Percentiles rank a stretch among this genome's conserved stretches.
Evolutionary conservation across 2,113 vertebrate genomes (phyloP).

Genomic region (Casuarius casuarius): DNA sequence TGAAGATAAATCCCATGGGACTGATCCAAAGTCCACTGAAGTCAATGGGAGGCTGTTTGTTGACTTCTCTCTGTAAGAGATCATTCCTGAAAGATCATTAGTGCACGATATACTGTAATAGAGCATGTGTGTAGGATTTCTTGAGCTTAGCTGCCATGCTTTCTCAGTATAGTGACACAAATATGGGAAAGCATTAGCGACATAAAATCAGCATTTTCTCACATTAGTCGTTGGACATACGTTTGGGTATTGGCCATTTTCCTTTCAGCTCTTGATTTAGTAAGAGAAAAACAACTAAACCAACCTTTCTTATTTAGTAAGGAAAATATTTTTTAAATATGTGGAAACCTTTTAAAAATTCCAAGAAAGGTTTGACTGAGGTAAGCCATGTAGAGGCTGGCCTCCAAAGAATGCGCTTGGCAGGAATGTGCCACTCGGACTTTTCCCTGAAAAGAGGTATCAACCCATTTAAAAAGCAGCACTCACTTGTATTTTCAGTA

Average conservation of each 20-base stretch:
- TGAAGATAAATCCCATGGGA: not conserved
- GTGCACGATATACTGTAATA: not conserved
- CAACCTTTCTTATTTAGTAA: not conserved
- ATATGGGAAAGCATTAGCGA: not conserved
- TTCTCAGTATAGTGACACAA: not conserved
- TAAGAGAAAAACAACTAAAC: not conserved
- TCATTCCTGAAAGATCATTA: not conserved
- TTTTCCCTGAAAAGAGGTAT: not conserved
- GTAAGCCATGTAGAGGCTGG: not conserved
- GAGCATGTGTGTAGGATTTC: not conserved
- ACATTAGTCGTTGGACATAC: not conserved
- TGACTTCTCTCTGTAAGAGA: not conserved
- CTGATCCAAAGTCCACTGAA: not conserved
- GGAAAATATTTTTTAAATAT: not conserved
- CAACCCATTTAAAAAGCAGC: not conserved
- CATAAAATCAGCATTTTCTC: not conserved
- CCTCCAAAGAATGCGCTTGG: not conserved
- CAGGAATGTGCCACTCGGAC: accelerated
- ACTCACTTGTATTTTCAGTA: not conserved
- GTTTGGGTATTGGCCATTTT: not conserved
- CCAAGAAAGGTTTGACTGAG: not conserved
- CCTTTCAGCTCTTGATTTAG: not conserved
- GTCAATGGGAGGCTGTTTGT: not conserved
- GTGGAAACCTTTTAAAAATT: not conserved
- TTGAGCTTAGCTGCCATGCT: not conserved